Percentiles rank a stretch among this genome's conserved stretches.
These are phyloP conservation scores for Batillaria attramentaria DNA, from an alignment of 1,140 invertebrate genomes.

Conservation along the genomic window DNA sequence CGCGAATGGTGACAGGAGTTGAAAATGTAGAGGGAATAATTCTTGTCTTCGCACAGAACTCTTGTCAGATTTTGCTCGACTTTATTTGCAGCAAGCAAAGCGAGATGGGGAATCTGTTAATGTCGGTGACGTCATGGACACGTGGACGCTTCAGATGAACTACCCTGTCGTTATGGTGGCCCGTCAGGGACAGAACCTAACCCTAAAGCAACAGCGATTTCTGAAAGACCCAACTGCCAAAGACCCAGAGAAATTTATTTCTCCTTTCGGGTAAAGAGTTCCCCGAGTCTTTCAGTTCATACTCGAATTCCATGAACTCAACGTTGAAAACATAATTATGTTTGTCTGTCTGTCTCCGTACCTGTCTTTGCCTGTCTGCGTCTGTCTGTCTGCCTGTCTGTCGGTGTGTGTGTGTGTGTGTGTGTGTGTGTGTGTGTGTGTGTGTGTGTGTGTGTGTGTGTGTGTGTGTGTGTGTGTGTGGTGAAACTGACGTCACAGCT, in stretches of 20 bases:
- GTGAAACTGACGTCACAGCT: no score
- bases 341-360: no score
- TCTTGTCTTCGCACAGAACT: no score
- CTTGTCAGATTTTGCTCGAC: background rate
- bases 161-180: conserved; percentile 86
- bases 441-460: conserved; percentile 7
- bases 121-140: conserved; percentile 85
- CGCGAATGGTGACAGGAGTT: background rate
- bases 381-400: no score
- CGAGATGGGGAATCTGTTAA: conserved; percentile 34
- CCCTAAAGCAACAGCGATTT: conserved; percentile 50
- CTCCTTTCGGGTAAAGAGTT: conserved; percentile 39
- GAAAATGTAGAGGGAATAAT: background rate
- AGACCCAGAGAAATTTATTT: conserved; percentile 51
- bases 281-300: background rate
- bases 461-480: conserved; percentile 14
- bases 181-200: conserved; percentile 4
- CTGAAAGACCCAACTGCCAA: conserved; percentile 46
- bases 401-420: conserved; percentile 4
- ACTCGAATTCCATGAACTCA: background rate
- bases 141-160: conserved; percentile 91
- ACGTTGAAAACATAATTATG: background rate
- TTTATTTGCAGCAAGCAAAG: conserved; percentile 43
- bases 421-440: conserved; percentile 2
- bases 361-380: no score